Evolutionary conservation across 2,888 invertebrate genomes (phyloP).

Genomic region (Mesopsocus fuscifrons): DNA sequence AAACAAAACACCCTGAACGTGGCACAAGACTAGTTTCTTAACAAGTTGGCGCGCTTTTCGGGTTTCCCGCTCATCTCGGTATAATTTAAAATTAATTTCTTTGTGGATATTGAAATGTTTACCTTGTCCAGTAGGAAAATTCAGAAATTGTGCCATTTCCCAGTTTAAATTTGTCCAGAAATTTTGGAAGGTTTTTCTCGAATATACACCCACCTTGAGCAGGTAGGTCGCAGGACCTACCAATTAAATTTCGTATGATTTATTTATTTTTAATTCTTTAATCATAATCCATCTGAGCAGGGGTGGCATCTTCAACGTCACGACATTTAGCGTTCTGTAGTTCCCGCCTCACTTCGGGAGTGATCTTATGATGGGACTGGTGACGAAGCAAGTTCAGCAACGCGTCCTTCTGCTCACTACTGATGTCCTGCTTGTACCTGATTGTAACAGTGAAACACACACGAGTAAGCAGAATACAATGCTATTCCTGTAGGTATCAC

Average conservation of each 20-base stretch:
- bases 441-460: not conserved
- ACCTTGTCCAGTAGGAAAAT: no score
- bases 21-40: no score
- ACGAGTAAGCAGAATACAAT: no score
- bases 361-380: conserved; percentile 51
- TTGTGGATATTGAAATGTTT: no score
- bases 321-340: conserved; percentile 64
- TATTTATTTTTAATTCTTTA: not conserved
- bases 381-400: conserved; percentile 56
- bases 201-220: conserved; percentile 14
- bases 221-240: conserved; percentile 10
- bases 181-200: no score
- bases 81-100: no score
- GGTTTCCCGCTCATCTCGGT: no score
- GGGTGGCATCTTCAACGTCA: conserved; percentile 38
- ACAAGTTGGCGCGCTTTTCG: no score
- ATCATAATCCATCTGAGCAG: conserved; percentile 19
- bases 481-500: no score
- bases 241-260: not conserved
- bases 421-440: conserved; percentile 79
- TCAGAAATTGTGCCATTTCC: no score
- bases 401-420: conserved; percentile 78
- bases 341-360: conserved; percentile 72
- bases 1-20: no score
- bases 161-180: no score